A percentile compares a stretch with the other conserved stretches of the same genome.
Conservation (phyloP, 2,797 vertebrate species). For the Onychomys arenicola region DNA sequence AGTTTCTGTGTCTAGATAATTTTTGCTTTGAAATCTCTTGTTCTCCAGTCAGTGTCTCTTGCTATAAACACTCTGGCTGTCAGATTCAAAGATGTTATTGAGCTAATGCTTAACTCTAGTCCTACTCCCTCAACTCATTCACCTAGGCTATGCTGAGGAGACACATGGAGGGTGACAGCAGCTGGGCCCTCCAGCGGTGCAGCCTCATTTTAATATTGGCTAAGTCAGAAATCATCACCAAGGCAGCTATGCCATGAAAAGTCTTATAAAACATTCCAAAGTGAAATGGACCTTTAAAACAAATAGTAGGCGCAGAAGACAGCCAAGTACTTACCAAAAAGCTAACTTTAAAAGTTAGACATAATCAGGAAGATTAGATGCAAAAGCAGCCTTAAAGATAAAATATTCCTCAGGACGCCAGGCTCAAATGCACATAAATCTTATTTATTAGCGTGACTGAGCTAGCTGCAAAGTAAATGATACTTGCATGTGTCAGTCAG, state of each 20-base stretch:
- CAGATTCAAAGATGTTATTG: background rate
- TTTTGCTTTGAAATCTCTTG: constrained; percentile 8
- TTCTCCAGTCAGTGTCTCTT: constrained; percentile 14
- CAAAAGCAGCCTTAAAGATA: constrained; percentile 60
- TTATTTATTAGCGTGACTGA: constrained; percentile 17
- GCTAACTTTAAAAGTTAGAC: constrained; percentile 69
- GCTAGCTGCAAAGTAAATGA: background rate
- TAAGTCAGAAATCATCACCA: constrained; percentile 62
- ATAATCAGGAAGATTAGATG: constrained; percentile 61
- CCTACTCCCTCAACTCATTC: background rate
- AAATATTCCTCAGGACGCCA: constrained; percentile 33
- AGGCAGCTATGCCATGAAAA: constrained; percentile 53
- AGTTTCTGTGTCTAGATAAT: background rate
- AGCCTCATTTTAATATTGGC: constrained; percentile 46
- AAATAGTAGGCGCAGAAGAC: constrained; percentile 5
- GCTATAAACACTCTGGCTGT: background rate
- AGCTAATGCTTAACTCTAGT: background rate
- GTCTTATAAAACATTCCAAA: constrained; percentile 32
- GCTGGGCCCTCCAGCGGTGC: background rate
- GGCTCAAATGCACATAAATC: constrained; percentile 37
- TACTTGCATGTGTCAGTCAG: background rate
- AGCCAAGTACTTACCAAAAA: constrained; percentile 46
- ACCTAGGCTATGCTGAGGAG: background rate
- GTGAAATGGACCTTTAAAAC: constrained; percentile 57
- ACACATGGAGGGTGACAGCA: background rate